Evolutionary conservation across 2,797 vertebrate species (phyloP).

Genomic region (Aselliscus stoliczkanus): DNA sequence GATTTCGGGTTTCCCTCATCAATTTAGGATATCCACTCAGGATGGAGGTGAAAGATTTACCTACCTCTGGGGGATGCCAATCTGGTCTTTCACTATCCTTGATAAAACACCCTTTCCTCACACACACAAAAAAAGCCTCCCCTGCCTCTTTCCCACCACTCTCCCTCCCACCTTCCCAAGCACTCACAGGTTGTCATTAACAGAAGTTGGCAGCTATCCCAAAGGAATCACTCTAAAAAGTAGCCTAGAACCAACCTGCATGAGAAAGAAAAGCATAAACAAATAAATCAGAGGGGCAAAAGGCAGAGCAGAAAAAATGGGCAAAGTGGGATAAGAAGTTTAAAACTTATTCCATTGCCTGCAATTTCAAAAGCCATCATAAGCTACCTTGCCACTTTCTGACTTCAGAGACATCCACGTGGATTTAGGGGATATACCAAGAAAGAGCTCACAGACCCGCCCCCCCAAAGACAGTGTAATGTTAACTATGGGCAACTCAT

Average conservation of each 20-base stretch:
- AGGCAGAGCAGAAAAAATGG: background rate
- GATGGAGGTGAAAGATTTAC: background rate
- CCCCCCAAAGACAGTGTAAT: background rate
- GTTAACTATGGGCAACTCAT: background rate
- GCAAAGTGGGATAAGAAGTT: constrained; percentile 20
- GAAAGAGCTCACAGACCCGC: background rate
- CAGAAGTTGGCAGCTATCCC: background rate
- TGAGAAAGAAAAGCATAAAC: constrained; percentile 36
- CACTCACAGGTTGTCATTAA: background rate
- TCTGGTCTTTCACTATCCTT: background rate
- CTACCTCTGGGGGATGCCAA: background rate
- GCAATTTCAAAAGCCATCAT: constrained; percentile 36
- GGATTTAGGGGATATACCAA: background rate
- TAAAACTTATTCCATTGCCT: constrained; percentile 24
- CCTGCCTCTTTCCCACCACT: background rate
- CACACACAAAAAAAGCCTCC: background rate
- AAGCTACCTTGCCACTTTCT: background rate
- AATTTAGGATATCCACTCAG: background rate
- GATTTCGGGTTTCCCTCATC: background rate
- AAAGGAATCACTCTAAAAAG: constrained; percentile 21
- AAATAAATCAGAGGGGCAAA: constrained; percentile 46
- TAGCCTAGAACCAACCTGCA: background rate
- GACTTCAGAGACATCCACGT: background rate
- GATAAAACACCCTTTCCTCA: background rate
- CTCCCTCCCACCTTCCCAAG: background rate